Evolutionary conservation across 2,888 invertebrate genomes (phyloP).

Genomic region (Apomyelois bistriatella): DNA sequence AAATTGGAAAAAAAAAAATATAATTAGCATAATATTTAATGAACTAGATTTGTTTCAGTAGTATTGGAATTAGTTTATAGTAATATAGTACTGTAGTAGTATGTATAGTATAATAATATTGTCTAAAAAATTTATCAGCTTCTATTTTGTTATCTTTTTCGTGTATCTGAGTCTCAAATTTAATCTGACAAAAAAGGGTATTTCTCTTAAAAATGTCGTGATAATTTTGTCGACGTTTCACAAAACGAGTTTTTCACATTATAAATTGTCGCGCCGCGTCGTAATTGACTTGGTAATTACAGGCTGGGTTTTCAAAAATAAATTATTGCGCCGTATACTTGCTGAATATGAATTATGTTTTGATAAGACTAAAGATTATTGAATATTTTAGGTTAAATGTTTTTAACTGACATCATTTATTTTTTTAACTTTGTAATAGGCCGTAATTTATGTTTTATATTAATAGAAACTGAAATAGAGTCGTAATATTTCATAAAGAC

Average conservation of each 20-base stretch:
- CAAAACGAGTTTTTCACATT: slow-evolving; percentile 1
- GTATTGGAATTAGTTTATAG: too few relatives aligned
- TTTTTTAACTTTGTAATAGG: neutral
- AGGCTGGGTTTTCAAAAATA: slow-evolving; percentile 10
- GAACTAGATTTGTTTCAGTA: too few relatives aligned
- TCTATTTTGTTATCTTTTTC: neutral
- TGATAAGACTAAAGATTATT: neutral
- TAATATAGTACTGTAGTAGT: too few relatives aligned
- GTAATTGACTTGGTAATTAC: slow-evolving; percentile 13
- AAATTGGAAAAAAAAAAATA: too few relatives aligned
- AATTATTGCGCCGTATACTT: neutral
- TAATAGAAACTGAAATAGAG: too few relatives aligned
- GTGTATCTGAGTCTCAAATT: neutral
- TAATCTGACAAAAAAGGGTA: neutral
- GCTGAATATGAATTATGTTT: neutral
- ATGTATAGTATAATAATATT: too few relatives aligned
- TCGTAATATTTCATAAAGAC: too few relatives aligned
- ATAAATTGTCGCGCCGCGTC: neutral
- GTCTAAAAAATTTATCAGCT: neutral
- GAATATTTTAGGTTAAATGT: neutral
- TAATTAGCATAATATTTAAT: too few relatives aligned
- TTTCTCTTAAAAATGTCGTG: slow-evolving; percentile 16
- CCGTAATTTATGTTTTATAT: neutral
- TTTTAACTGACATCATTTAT: neutral
- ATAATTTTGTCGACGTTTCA: slow-evolving; percentile 5